Evolutionary conservation across 2,888 invertebrate species (phyloP).

Genomic region (Lasioglossum pauxillum): DNA sequence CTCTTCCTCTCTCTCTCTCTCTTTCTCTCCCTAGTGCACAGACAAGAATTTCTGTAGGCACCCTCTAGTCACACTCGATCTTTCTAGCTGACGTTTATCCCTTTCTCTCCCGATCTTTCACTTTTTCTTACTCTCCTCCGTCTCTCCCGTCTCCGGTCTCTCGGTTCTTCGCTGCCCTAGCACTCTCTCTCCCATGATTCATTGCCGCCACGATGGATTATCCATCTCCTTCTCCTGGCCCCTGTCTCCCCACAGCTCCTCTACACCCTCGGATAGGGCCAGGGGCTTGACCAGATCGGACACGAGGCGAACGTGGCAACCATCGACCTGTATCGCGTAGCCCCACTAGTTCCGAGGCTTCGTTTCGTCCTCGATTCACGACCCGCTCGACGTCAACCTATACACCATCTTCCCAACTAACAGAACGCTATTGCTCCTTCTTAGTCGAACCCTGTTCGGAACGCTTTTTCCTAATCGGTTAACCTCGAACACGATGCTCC

Average conservation of each 20-base stretch:
- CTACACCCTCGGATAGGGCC: constrained; percentile 43
- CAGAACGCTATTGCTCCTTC: background rate
- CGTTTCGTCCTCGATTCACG: constrained; percentile 23
- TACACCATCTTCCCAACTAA: background rate
- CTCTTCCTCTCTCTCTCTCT: background rate
- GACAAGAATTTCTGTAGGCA: constrained; percentile 49
- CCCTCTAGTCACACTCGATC: constrained; percentile 60
- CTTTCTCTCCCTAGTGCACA: background rate
- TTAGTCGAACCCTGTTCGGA: background rate
- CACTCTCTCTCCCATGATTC: constrained; percentile 83
- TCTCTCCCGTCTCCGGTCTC: constrained; percentile 84
- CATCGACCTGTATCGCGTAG: constrained; percentile 40
- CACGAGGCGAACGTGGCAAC: constrained; percentile 41
- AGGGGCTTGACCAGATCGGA: constrained; percentile 52
- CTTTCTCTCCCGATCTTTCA: constrained; percentile 81
- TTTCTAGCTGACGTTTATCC: constrained; percentile 57
- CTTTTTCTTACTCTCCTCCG: constrained; percentile 80
- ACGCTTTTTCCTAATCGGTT: background rate
- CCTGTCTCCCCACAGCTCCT: constrained; percentile 33
- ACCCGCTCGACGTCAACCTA: background rate
- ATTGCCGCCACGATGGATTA: constrained; percentile 84
- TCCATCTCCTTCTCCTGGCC: constrained; percentile 79
- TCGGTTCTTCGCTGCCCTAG: constrained; percentile 73
- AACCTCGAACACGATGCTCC: background rate
- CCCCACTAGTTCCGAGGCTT: background rate